Evolutionary conservation across 1,140 invertebrate genomes (phyloP).

Genomic region (Drosophila ohnishii): DNA sequence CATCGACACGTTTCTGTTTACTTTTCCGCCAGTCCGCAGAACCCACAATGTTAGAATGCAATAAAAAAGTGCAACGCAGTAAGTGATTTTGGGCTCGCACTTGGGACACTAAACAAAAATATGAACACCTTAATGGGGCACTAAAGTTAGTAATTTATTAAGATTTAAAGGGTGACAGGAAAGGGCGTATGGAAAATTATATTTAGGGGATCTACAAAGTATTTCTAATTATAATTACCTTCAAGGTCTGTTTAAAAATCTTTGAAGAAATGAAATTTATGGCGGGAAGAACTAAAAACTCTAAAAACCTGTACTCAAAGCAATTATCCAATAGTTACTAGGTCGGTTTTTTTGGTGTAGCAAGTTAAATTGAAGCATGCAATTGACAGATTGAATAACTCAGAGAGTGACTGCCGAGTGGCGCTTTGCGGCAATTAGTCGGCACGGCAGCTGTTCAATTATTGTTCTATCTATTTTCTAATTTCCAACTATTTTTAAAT

Average conservation of each 20-base stretch:
- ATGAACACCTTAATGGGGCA: neutral
- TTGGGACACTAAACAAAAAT: neutral
- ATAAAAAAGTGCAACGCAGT: constrained; percentile 48
- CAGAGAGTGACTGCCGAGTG: constrained; percentile 18
- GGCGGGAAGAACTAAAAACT: neutral
- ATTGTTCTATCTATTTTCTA: constrained; percentile 41
- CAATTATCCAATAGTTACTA: neutral
- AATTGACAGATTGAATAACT: constrained; percentile 33
- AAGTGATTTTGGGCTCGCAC: constrained; percentile 12
- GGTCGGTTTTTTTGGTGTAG: neutral
- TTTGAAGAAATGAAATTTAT: neutral
- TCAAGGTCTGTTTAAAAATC: neutral
- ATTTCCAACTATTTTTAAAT: constrained; percentile 24
- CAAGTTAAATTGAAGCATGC: constrained; percentile 18
- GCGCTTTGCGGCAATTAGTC: constrained; percentile 42
- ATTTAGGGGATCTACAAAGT: neutral
- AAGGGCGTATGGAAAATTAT: neutral
- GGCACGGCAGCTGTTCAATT: constrained; percentile 61
- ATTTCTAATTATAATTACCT: neutral
- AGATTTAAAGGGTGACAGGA: neutral
- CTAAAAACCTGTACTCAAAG: neutral
- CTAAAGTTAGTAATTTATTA: neutral
- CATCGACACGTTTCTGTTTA: constrained; percentile 43
- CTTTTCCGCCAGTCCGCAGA: constrained; percentile 9
- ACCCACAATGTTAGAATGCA: constrained; percentile 21